Evolutionary conservation across 23 tunicate species (phyloP).

Genomic region (Ciona savignyi): DNA sequence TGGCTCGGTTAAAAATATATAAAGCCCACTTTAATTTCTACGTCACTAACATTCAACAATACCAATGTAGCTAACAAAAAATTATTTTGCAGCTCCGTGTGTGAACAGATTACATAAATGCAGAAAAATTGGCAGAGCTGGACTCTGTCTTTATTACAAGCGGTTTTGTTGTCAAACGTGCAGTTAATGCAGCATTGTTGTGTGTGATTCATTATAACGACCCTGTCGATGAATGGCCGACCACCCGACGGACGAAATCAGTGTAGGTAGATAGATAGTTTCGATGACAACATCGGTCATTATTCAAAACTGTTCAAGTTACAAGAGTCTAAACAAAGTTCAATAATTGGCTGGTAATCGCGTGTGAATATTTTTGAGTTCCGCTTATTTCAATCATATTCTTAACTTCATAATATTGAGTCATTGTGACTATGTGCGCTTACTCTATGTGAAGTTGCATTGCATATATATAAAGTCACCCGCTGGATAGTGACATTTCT

Average conservation of each 20-base stretch:
- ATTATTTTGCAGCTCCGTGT: background rate
- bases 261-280: background rate
- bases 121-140: background rate
- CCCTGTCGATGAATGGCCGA: background rate
- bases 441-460: background rate
- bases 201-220: background rate
- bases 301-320: too few relatives aligned
- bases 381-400: background rate
- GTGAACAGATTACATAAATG: conserved; percentile 9
- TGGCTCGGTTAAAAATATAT: too few relatives aligned
- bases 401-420: background rate
- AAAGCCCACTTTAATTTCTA: background rate
- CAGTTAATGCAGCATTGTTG: background rate
- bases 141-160: conserved; percentile 13
- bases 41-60: too few relatives aligned
- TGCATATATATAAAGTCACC: background rate
- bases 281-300: too few relatives aligned
- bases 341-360: too few relatives aligned
- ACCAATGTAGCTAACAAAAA: too few relatives aligned
- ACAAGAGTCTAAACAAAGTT: background rate
- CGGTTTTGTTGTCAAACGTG: conserved; percentile 21
- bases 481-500: background rate
- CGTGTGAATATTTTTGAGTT: too few relatives aligned
- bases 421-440: background rate
- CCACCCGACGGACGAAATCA: background rate